phyloP scores from a whole-genome alignment of 1,140 invertebrate genomes.

The Ostrea denselamellosa region DNA sequence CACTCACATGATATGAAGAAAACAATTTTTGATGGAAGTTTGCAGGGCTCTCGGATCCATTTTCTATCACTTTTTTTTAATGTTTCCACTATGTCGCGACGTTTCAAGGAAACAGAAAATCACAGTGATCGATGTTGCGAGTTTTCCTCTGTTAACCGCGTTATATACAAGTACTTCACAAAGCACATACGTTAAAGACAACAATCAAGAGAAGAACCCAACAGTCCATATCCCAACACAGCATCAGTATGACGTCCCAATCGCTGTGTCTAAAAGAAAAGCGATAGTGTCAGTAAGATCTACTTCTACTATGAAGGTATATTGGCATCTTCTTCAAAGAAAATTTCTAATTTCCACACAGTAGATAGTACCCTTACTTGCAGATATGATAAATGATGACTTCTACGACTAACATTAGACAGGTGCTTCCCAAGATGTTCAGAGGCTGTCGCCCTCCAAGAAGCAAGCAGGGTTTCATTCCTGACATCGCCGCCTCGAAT shows the following conservation, averaged over 20 bases:
- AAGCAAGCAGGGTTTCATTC: conserved; percentile 95
- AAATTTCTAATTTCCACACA: too few relatives aligned
- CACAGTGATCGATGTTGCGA: conserved; percentile 98
- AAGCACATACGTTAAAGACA: conserved; percentile 95
- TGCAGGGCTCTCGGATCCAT: conserved; percentile 60
- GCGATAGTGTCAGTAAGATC: too few relatives aligned
- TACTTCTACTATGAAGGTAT: too few relatives aligned
- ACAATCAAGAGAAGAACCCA: conserved; percentile 93
- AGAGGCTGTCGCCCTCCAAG: conserved; percentile 98
- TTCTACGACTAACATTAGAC: conserved; percentile 98
- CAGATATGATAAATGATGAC: conserved; percentile 92
- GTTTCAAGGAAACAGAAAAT: too few relatives aligned
- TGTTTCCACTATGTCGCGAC: conserved; percentile 98
- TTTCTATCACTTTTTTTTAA: conserved; percentile 80
- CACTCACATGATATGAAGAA: conserved; percentile 54
- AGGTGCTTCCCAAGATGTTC: conserved; percentile 98
- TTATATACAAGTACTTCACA: conserved; percentile 99
- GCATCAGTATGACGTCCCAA: conserved; percentile 96
- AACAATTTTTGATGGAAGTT: conserved; percentile 60
- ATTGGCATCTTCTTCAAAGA: too few relatives aligned
- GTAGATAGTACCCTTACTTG: conserved; percentile 81
- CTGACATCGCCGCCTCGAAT: conserved; percentile 96
- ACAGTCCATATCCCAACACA: conserved; percentile 96
- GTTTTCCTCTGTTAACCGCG: conserved; percentile 99
- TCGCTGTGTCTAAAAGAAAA: conserved; percentile 81